These are phyloP conservation scores for Diacarnus erythraeanus DNA, from an alignment of 37 sponge, comb jelly and placozoan species.

Conservation along the genomic window DNA sequence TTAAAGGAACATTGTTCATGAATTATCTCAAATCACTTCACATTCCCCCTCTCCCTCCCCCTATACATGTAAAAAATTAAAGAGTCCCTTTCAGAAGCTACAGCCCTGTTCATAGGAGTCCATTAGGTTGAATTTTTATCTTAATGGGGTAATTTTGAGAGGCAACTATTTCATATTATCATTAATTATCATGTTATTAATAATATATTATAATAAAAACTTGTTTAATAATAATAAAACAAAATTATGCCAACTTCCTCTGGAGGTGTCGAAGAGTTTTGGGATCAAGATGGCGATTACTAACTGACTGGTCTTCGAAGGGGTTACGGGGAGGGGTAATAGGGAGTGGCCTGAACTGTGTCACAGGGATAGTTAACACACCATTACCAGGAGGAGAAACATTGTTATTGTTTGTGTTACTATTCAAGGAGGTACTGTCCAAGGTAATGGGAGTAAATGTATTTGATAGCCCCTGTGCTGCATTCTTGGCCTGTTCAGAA, in stretches of 20 bases:
- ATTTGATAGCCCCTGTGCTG: background rate
- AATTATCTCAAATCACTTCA: no score
- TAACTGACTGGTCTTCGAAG: conserved; percentile 27
- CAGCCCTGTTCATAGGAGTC: no score
- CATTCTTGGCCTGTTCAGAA: conserved; percentile 16
- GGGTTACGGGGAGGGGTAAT: conserved; percentile 77
- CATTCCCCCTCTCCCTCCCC: no score
- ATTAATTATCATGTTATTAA: no score
- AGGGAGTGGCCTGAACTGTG: conserved; percentile 42
- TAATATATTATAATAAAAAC: background rate
- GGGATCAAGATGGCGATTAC: conserved; percentile 33
- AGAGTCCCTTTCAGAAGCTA: no score
- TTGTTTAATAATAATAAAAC: background rate
- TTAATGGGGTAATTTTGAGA: no score
- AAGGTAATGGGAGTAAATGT: background rate
- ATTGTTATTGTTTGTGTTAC: conserved; percentile 42
- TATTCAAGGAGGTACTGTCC: background rate
- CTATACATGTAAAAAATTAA: no score
- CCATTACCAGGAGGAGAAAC: conserved; percentile 29
- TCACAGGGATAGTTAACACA: conserved; percentile 29
- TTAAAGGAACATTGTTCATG: background rate
- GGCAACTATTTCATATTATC: no score
- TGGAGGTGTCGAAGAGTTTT: conserved; percentile 68
- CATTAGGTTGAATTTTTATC: no score
- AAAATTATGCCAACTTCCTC: background rate